These are phyloP conservation scores for Phalloptychus januarius DNA, from an alignment of 2,797 vertebrate species.

Conservation along the genomic window DNA sequence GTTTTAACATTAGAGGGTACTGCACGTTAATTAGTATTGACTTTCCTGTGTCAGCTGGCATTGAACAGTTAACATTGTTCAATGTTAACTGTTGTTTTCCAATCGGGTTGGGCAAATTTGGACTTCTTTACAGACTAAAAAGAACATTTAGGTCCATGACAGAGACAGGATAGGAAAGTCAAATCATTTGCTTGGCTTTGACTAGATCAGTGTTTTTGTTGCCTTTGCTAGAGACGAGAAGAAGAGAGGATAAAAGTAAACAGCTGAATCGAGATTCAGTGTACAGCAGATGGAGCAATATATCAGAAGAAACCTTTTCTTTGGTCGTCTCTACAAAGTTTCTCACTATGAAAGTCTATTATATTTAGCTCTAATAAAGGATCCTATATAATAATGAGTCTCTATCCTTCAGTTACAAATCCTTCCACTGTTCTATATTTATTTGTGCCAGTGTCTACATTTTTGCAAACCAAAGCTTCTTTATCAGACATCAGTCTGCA, in stretches of 20 bases:
- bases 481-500: background rate
- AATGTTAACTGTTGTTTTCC: background rate
- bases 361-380: background rate
- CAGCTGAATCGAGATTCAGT: background rate
- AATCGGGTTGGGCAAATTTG: background rate
- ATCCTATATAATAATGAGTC: background rate
- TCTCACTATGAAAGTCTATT: background rate
- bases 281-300: background rate
- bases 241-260: background rate
- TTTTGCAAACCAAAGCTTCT: background rate
- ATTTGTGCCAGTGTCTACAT: background rate
- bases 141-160: background rate
- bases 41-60: background rate
- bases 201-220: background rate
- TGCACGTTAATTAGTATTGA: background rate
- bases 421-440: background rate
- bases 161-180: background rate
- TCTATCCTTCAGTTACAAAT: background rate
- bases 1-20: background rate
- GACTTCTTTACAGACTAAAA: background rate
- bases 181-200: background rate
- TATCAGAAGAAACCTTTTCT: background rate
- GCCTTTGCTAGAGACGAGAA: background rate
- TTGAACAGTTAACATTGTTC: background rate
- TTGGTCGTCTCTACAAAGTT: background rate